Conservation (phyloP, 2,797 vertebrate genomes). For the Anguilla anguilla region DNA sequence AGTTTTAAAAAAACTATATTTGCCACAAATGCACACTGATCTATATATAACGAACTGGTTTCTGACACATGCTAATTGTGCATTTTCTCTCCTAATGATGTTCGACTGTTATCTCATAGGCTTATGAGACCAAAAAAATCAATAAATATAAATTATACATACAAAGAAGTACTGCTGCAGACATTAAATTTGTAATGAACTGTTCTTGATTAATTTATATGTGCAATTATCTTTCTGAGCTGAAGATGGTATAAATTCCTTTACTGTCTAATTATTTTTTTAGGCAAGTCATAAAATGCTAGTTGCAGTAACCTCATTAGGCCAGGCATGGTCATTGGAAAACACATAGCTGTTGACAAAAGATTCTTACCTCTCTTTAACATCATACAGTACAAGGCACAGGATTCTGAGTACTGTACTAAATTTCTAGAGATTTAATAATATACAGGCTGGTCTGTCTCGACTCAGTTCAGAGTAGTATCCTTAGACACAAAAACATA, state of each 20-base stretch:
- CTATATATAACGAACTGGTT: constrained; percentile 93
- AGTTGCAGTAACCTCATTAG: constrained; percentile 92
- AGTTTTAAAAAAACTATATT: constrained; percentile 98
- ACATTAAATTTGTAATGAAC: constrained; percentile 99
- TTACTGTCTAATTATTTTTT: constrained; percentile 98
- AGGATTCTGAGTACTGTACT: constrained; percentile 62
- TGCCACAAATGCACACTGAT: constrained; percentile 92
- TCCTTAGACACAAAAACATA: not conserved
- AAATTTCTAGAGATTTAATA: constrained; percentile 55
- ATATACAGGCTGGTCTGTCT: constrained; percentile 59
- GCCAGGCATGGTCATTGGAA: constrained; percentile 80
- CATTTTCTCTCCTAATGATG: constrained; percentile 99
- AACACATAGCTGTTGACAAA: constrained; percentile 76
- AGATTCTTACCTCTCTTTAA: constrained; percentile 83
- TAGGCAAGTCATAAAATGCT: constrained; percentile 98
- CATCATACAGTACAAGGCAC: constrained; percentile 81
- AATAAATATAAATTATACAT: constrained; percentile 99
- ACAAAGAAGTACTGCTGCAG: constrained; percentile 98
- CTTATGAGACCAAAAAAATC: constrained; percentile 99
- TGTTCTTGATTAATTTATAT: constrained; percentile 99
- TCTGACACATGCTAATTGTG: constrained; percentile 95
- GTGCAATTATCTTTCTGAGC: constrained; percentile 99
- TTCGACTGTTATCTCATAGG: constrained; percentile 99
- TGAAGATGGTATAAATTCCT: constrained; percentile 99
- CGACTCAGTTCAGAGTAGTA: not conserved